These are phyloP conservation scores for Malthinus flaveolus DNA, from an alignment of 2,888 invertebrate species.

Conservation along the genomic window DNA sequence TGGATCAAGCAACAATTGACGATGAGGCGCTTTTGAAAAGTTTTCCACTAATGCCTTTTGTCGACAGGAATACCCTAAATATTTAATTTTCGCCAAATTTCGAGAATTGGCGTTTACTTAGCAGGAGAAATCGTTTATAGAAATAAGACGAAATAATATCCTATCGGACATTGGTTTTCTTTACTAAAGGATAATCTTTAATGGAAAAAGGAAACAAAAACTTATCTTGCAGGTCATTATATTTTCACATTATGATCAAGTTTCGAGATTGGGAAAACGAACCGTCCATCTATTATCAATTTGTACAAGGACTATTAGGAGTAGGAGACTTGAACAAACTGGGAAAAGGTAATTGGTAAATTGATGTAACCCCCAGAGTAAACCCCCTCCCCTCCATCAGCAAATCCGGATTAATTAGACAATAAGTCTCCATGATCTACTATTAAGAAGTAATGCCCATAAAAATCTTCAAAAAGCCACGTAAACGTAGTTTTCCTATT, in stretches of 20 bases:
- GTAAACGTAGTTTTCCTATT: no score
- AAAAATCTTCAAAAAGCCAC: no score
- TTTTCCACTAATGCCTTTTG: background rate
- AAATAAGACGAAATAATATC: background rate
- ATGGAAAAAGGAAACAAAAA: background rate
- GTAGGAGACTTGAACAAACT: no score
- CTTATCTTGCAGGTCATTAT: background rate
- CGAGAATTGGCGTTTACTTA: background rate
- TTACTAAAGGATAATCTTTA: background rate
- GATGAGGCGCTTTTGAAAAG: background rate
- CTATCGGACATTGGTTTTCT: background rate
- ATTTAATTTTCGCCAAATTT: background rate
- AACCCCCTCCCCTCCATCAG: no score
- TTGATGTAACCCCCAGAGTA: no score
- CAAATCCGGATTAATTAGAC: no score
- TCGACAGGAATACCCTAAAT: background rate
- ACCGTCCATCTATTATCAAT: no score
- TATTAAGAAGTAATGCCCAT: no score
- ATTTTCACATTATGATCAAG: background rate
- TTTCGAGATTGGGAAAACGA: no score
- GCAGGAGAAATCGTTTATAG: background rate
- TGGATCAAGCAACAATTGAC: background rate
- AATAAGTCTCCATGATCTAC: no score
- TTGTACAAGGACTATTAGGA: no score
- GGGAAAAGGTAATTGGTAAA: no score